Evolutionary conservation across 2,113 vertebrate genomes (phyloP), one percentile per base, ranked within the genome.

Genomic region (Motacilla tschutschensis): DNA sequence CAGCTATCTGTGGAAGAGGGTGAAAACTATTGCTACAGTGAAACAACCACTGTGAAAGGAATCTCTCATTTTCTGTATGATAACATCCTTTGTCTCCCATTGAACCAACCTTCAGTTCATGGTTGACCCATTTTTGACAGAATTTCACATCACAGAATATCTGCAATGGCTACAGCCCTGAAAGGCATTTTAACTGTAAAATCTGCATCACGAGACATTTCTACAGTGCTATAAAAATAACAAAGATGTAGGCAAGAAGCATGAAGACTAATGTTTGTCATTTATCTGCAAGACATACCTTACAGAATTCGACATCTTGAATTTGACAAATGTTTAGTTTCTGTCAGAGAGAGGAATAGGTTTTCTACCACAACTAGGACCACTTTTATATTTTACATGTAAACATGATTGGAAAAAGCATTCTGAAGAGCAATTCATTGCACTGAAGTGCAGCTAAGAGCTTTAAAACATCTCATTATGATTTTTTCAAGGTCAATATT

Each of bases 61-160:
- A 79, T 89, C 51, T 12, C 47, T 74, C 20, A 17, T 92, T 95
- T 96, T 84, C 80, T 88, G 46, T 71, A 48, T 38, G 67, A 87
- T 83, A 65, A 80, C 28, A 59, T 48, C 72, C 51, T 94, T 95
- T 90, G 76, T 91, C 58, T 90, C 85, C 77, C 0, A 2, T 85
- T 91, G 65, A 92, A 93, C 38, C 70, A 90, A 87, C 60, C 90
- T 93, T 92, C 59, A 77, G 65, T 91, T 95, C 84, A 95, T 89
- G 94, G 88, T 92, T 94, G 90, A 94, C 93, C 92, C 92, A 95
- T 78, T 95, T 95, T 91, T 95, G 86, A 87, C 81, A 94, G 88
- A 71, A 86, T 86, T 88, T 74, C 79, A 72, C 69, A 88, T 93
- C 81, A 87, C 72, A 81, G n/a, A 38, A 41, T 55, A 69, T 88